Evolutionary conservation across 92 coral and sea anemone species (phyloP), one percentile per base, ranked within the genome.

Genomic region (Actinernus sp.): DNA sequence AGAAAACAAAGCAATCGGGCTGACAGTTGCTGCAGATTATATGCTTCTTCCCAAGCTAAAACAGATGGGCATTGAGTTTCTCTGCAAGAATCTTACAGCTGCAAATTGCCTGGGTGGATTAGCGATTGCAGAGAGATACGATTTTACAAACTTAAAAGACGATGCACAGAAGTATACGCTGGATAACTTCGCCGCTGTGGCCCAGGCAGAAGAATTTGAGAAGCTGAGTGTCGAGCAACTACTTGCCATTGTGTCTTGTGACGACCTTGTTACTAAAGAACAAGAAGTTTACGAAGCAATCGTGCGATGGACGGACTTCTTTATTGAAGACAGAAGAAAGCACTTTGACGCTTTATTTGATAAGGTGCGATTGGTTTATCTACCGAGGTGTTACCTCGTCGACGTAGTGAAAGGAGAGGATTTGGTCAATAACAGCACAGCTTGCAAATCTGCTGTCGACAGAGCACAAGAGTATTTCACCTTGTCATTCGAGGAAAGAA

Each of bases 251-350:
- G 64, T 95, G 31, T 79, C 95, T 5, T 76, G 99, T 52, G 95
- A 95, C 45, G 90, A 83, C n/a, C 88, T 95, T 20, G 99, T 89
- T 1, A 89, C 97, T 3, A 91, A 85, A 31, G 97, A 95, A 37
- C 76, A 78, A 26, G 96, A 95, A 38, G 86, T 88, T 21, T 87
- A 79, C 68, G 96, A 95, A 61, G 88, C 95, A 4, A 60, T 88
- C 10, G 81, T 95, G 19, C 81, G 75, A 37, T 95, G 99, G 99
- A 71, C 82, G 21, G 65, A 76, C 33, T 63, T 70, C 49, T 74
- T 67, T 64, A 20, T 67, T 54, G 84, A 74, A 11, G 71, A 76
- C 44, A 70, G 99, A 19, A 82, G 50, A 61, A 73, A 67, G 48
- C 83, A 73, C 52, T 93, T 95, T 33, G 81, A 93, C 17, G 61